A percentile compares a stretch with the other conserved stretches of the same genome.
Evolutionary conservation across 2,797 vertebrate genomes (phyloP).

Genomic region (Molossus alvarezi): DNA sequence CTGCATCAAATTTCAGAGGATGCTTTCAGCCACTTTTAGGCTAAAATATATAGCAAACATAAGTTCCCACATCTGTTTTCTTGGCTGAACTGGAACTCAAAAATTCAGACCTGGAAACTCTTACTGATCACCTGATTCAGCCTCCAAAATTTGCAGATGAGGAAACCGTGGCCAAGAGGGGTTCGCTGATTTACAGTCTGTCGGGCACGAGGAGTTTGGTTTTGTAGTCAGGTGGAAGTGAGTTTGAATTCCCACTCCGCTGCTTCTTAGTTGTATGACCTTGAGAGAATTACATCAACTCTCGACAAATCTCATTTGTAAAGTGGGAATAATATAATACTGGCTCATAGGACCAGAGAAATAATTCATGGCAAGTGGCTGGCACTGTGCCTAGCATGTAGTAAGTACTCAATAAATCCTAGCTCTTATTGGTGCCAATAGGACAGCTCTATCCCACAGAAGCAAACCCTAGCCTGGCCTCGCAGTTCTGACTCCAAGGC

Average conservation of each 20-base stretch:
- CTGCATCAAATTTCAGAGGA: constrained; percentile 65
- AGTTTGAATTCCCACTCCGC: constrained; percentile 3
- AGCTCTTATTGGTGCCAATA: neutral
- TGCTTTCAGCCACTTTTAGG: constrained; percentile 73
- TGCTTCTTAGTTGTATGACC: neutral
- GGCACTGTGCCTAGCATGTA: constrained; percentile 40
- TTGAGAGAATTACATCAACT: constrained; percentile 46
- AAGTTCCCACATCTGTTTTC: constrained; percentile 74
- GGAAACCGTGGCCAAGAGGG: neutral
- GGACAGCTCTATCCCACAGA: neutral
- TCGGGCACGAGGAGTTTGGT: neutral
- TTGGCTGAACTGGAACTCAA: constrained; percentile 53
- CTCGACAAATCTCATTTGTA: constrained; percentile 48
- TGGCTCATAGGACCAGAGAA: constrained; percentile 55
- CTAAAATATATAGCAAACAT: constrained; percentile 71
- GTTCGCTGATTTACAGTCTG: neutral
- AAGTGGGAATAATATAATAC: constrained; percentile 60
- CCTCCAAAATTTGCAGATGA: neutral
- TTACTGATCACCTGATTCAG: neutral
- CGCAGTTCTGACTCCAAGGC: neutral
- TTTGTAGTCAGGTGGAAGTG: constrained; percentile 6
- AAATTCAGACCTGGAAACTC: constrained; percentile 52
- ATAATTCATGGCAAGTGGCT: constrained; percentile 63
- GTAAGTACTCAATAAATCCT: constrained; percentile 31
- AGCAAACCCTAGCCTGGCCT: neutral